Evolutionary conservation across 2,888 invertebrate species (phyloP).

Genomic region (Drosophila neotestacea): DNA sequence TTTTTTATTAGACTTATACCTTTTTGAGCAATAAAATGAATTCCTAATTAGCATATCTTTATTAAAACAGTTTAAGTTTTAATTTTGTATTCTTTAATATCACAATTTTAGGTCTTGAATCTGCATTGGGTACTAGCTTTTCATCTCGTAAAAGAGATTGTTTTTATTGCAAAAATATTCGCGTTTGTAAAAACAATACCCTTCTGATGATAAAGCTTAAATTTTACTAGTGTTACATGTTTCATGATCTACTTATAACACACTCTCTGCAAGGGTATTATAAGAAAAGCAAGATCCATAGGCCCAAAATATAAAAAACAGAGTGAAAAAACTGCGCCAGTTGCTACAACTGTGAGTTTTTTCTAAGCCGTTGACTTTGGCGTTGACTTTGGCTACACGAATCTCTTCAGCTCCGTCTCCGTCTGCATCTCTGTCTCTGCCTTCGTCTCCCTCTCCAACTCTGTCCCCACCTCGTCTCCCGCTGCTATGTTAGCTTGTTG

Average conservation of each 20-base stretch:
- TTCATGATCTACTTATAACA: background rate
- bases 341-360: constrained; percentile 58
- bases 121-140: too few species aligned
- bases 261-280: background rate
- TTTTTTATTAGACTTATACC: too few species aligned
- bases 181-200: too few species aligned
- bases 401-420: constrained; percentile 4
- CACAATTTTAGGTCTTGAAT: too few species aligned
- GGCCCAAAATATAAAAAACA: constrained; percentile 23
- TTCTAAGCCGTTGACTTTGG: constrained; percentile 78
- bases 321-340: constrained; percentile 46
- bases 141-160: too few species aligned
- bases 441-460: background rate
- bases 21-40: too few species aligned
- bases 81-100: too few species aligned
- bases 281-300: background rate
- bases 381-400: constrained; percentile 72
- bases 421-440: background rate
- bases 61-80: too few species aligned
- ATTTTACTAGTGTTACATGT: background rate
- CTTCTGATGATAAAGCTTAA: background rate
- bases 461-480: background rate
- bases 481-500: constrained; percentile 44
- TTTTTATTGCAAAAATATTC: too few species aligned
- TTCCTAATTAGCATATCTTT: too few species aligned